These are phyloP conservation scores for Alcis repandata DNA, from an alignment of 2,888 invertebrate genomes.

Conservation along the genomic window DNA sequence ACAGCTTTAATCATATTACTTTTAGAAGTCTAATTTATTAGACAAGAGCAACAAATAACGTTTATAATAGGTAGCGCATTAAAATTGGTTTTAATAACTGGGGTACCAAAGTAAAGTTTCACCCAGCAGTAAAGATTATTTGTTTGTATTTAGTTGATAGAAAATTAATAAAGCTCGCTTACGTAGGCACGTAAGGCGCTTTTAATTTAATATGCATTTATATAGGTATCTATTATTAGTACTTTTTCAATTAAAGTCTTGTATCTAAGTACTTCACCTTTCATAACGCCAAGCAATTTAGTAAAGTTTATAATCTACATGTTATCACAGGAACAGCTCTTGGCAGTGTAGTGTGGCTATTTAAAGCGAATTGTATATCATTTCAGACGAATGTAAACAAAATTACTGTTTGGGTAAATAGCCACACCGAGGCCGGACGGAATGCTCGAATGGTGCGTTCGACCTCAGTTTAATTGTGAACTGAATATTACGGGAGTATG, in stretches of 20 bases:
- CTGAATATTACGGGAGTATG: slow-evolving; percentile 4
- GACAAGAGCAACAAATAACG: no score
- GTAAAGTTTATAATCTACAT: slow-evolving; percentile 43
- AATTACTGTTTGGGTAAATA: slow-evolving; percentile 71
- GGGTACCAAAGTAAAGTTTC: no score
- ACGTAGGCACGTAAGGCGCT: no score
- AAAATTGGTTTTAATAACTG: not conserved
- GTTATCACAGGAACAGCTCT: slow-evolving; percentile 58
- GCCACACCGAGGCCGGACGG: slow-evolving; percentile 29
- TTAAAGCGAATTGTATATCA: slow-evolving; percentile 66
- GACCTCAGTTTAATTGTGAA: slow-evolving; percentile 17
- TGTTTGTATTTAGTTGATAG: no score
- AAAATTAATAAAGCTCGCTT: no score
- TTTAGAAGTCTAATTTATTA: no score
- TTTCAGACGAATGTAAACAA: slow-evolving; percentile 72
- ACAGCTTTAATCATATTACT: no score
- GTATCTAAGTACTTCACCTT: not conserved
- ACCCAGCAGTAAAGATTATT: no score
- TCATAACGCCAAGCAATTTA: not conserved
- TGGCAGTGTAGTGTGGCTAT: slow-evolving; percentile 60
- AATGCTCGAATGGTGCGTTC: slow-evolving; percentile 18
- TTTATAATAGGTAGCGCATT: no score
- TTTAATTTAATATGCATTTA: no score
- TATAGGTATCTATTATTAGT: no score
- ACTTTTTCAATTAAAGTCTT: not conserved